phyloP scores from a whole-genome alignment of 2,888 invertebrate genomes.

The Atrina japonica region DNA sequence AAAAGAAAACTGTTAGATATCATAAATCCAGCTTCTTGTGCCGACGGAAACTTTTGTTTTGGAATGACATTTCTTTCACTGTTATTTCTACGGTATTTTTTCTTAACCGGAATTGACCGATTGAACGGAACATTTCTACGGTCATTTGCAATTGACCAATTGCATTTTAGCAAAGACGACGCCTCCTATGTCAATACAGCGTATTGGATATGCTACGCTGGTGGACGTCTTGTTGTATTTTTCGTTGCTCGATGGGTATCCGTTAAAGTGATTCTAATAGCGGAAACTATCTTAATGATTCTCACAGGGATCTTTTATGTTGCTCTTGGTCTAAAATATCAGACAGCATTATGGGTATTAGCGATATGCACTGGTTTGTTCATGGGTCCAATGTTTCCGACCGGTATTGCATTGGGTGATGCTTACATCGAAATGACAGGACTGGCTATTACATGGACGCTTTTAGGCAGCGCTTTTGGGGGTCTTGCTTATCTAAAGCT shows the following conservation, averaged over 20 bases:
- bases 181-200: constrained; percentile 59
- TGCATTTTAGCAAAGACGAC: constrained; percentile 52
- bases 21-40: constrained; percentile 56
- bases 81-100: constrained; percentile 57
- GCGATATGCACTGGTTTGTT: constrained; percentile 50
- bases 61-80: constrained; percentile 49
- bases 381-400: constrained; percentile 60
- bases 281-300: constrained; percentile 47
- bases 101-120: constrained; percentile 59
- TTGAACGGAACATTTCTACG: constrained; percentile 61
- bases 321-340: constrained; percentile 45
- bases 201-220: constrained; percentile 62
- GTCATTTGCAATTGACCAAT: constrained; percentile 60
- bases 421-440: constrained; percentile 61
- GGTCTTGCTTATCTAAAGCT: constrained; percentile 56
- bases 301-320: constrained; percentile 44
- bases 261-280: constrained; percentile 49
- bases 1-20: constrained; percentile 34
- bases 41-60: constrained; percentile 50
- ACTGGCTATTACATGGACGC: constrained; percentile 53
- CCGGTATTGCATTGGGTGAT: constrained; percentile 63
- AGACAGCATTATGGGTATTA: constrained; percentile 57
- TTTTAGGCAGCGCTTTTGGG: constrained; percentile 55
- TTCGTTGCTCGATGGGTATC: constrained; percentile 53
- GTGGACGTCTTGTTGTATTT: constrained; percentile 56